Conservation (phyloP, 2,888 invertebrate species). For the Diarsia brunnea region DNA sequence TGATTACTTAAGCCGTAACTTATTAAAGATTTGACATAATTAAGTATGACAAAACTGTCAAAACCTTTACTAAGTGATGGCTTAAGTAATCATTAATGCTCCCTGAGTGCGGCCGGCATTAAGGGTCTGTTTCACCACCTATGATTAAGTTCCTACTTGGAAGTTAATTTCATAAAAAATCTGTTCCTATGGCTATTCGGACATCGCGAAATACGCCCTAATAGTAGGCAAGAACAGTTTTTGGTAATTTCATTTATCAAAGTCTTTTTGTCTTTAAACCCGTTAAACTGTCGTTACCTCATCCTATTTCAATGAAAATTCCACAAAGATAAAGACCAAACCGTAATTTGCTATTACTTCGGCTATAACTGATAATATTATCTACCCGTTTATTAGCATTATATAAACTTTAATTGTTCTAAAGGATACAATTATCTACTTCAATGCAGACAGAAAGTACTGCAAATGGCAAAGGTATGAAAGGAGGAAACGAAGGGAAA, state of each 20-base stretch:
- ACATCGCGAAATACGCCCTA: not conserved
- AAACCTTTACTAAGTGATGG: no score
- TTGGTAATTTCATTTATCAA: not conserved
- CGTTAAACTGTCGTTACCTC: not conserved
- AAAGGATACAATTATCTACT: constrained; percentile 48
- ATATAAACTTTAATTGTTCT: constrained; percentile 17
- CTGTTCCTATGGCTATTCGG: no score
- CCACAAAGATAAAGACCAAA: not conserved
- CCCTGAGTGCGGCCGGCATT: no score
- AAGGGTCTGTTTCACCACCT: no score
- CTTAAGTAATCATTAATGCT: no score
- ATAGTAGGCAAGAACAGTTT: not conserved
- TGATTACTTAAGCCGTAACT: no score
- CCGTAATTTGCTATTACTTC: not conserved
- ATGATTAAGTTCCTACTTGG: no score
- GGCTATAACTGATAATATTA: constrained; percentile 2
- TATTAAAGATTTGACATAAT: no score
- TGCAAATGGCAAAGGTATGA: constrained; percentile 76
- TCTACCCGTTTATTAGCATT: constrained; percentile 19
- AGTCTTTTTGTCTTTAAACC: not conserved
- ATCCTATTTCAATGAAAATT: not conserved
- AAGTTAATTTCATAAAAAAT: no score
- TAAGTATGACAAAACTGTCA: no score
- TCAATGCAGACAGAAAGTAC: constrained; percentile 60
- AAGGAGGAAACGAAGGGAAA: constrained; percentile 71